Evolutionary conservation across 2,888 invertebrate genomes (phyloP), one percentile per base, ranked within the genome.

Genomic region (Eumerus sabulonum): DNA sequence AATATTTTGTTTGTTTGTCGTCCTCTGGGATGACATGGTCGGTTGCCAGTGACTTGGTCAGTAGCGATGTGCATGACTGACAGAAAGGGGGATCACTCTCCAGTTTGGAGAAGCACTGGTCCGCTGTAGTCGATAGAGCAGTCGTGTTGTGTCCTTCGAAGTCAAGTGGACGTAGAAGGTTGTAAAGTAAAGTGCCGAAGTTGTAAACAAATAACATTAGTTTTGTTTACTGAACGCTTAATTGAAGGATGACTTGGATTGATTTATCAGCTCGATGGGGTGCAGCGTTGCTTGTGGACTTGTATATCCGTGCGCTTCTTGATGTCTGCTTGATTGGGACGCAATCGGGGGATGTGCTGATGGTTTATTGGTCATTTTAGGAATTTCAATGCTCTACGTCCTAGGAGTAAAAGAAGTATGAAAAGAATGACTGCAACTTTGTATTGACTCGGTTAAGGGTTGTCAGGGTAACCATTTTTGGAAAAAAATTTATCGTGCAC

Each of bases 231-330:
- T 76, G 76, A 66, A 76, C 64, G 76, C 76, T 72, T 76, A 76
- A 76, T 76, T 76, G 76, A 76, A 76, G 72, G 76, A 66, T 76
- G 76, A 76, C 76, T 76, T 76, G 66, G 76, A 76, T 72, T 72
- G 76, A 72, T 76, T 76, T 71, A 76, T 76, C 71, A 76, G 60
- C 72, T 18, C n/a, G 40, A 35, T 18, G 14, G n/a, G 36, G 18
- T 18, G n/a, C 9, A 1, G n/a, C 40, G 16, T 2, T 9, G 9
- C 17, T 19, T n/a, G 40, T 3, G n/a, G n/a, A n/a, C n/a, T n/a
- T 12, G 0, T 2, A 1, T 16, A 1, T 14, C 7, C 19, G 14
- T 48, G 14, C 44, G 60, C 42, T 42, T 62, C 68, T 45, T 47
- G 68, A 51, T 40, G 62, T 76, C 47, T 51, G 57, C 19, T 57